Percentiles rank a stretch among this genome's conserved stretches.
Evolutionary conservation across 2,113 vertebrate genomes (phyloP).

Genomic region (Xenopus borealis): DNA sequence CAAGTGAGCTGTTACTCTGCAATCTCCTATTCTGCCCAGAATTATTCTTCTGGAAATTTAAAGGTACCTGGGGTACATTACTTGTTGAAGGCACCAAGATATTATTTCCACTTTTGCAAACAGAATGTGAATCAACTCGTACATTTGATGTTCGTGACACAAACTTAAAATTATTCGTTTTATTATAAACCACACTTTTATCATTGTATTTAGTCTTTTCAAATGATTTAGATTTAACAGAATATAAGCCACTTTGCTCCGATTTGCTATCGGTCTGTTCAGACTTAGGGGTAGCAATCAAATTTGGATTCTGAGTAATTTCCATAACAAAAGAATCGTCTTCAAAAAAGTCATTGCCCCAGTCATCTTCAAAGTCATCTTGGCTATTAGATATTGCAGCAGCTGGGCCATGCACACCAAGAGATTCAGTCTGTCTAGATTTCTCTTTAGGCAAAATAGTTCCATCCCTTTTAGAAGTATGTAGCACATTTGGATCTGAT

Average conservation of each 20-base stretch:
- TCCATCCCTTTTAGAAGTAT: background rate
- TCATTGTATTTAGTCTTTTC: slow-evolving; percentile 28
- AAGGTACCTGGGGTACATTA: slow-evolving; percentile 10
- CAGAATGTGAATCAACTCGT: slow-evolving; percentile 35
- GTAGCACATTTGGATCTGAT: background rate
- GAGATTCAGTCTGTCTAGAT: background rate
- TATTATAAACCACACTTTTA: slow-evolving; percentile 34
- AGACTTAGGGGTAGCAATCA: slow-evolving; percentile 45
- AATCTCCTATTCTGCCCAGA: slow-evolving; percentile 46
- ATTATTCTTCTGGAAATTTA: slow-evolving; percentile 31
- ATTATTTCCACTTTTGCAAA: slow-evolving; percentile 24
- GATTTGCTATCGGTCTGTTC: slow-evolving; percentile 22
- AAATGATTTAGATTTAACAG: slow-evolving; percentile 53
- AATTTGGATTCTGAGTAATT: slow-evolving; percentile 69
- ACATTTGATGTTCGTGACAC: slow-evolving; percentile 49
- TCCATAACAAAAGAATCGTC: slow-evolving; percentile 76
- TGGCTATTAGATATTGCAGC: slow-evolving; percentile 26
- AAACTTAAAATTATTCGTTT: slow-evolving; percentile 44
- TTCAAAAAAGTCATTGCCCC: slow-evolving; percentile 73
- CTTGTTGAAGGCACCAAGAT: background rate
- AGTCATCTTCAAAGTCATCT: slow-evolving; percentile 80
- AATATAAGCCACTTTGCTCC: background rate
- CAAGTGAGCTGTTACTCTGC: slow-evolving; percentile 6
- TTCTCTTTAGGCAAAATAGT: rapidly evolving
- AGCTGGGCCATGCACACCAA: slow-evolving; percentile 26